Conservation (phyloP, 2,113 vertebrate genomes). For the Theristicus caerulescens region DNA sequence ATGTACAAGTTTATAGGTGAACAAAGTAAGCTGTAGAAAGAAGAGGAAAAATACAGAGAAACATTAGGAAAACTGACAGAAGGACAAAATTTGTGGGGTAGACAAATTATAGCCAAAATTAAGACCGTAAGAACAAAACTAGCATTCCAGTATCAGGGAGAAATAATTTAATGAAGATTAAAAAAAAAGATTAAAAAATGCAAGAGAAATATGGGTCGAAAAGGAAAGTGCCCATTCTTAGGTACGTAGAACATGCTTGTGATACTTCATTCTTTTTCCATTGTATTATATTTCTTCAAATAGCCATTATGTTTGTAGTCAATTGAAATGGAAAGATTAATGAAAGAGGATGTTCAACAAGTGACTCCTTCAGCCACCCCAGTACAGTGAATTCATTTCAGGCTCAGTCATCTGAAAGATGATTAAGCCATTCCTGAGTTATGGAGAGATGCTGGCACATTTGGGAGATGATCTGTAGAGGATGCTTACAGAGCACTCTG, state of each 20-base stretch:
- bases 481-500: background rate
- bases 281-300: background rate
- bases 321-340: background rate
- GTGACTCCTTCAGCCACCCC: fast-evolving
- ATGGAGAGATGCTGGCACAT: background rate
- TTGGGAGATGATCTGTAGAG: background rate
- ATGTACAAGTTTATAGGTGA: background rate
- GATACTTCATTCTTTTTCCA: background rate
- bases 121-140: background rate
- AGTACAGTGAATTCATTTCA: background rate
- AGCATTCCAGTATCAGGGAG: fast-evolving
- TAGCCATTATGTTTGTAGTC: background rate
- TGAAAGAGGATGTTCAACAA: background rate
- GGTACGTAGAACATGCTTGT: background rate
- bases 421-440: background rate
- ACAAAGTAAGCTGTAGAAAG: background rate
- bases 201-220: background rate
- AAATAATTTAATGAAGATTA: background rate
- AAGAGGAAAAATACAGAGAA: background rate
- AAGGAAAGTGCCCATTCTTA: background rate
- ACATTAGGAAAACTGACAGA: background rate
- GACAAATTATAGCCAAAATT: background rate
- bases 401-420: background rate
- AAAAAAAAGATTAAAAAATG: background rate
- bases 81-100: background rate